phyloP scores from a whole-genome alignment of 2,888 invertebrate species.

The Trissolcus brochymenae region DNA sequence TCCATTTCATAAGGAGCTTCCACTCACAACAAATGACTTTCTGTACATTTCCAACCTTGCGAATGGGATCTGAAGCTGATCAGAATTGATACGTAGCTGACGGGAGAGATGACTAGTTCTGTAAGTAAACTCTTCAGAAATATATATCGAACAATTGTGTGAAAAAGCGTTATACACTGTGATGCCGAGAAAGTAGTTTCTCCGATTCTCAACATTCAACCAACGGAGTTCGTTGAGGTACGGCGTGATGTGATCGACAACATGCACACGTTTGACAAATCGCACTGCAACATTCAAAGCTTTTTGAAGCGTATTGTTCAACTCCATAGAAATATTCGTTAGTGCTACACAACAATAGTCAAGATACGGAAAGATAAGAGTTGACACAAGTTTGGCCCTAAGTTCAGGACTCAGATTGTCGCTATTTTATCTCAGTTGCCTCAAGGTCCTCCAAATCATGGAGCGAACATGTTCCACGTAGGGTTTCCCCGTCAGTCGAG shows the following conservation, averaged over 20 bases:
- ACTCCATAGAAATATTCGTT: background rate
- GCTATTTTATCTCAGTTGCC: background rate
- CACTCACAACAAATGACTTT: too few species aligned
- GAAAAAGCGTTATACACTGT: too few species aligned
- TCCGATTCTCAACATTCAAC: too few species aligned
- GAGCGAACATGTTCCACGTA: background rate
- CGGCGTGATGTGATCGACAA: background rate
- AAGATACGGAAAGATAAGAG: background rate
- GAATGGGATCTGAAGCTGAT: too few species aligned
- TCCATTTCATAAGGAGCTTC: too few species aligned
- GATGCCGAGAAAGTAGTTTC: too few species aligned
- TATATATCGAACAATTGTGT: too few species aligned
- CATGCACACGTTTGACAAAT: background rate
- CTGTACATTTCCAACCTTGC: too few species aligned
- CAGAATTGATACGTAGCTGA: too few species aligned
- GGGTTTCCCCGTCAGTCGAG: background rate
- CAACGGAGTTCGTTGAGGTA: background rate
- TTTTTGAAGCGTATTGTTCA: background rate
- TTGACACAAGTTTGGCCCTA: background rate
- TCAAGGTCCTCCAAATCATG: background rate
- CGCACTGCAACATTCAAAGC: background rate
- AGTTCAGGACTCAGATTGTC: background rate
- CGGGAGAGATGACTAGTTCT: too few species aligned
- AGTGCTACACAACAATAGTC: slow-evolving; percentile 1
- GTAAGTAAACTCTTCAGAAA: too few species aligned